Evolutionary conservation across 1,140 invertebrate genomes (phyloP), one percentile per base, ranked within the genome.

Genomic region (Acromyrmex echinatior): DNA sequence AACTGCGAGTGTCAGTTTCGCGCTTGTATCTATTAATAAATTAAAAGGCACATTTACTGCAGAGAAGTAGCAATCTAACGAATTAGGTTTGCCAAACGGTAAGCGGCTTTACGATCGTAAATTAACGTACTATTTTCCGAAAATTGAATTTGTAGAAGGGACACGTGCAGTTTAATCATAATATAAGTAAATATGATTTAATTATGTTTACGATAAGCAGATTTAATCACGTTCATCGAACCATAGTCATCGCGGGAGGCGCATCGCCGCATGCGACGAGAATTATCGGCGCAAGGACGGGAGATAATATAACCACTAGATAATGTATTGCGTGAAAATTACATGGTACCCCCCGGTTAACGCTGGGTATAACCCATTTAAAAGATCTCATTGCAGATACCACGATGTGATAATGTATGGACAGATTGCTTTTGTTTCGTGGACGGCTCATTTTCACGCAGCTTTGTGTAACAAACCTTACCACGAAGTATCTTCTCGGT

Each of bases 301-400:
- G 25, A 51, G 80, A 63, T 84, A 84, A 74, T 84, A 76, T 62
- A 73, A 63, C 71, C 56, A 25, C 70, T 74, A 62, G 56, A 76
- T 84, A 76, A 84, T 74, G 70, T 76, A 76, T 62, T 63, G 80
- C 70, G 80, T 76, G 80, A 84, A 84, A 84, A 84, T 84, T 84
- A 84, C 56, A 74, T 51, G 56, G 68, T 74, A 62, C 18, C 56
- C 70, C 49, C 14, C 49, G 25, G 70, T 84, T 74, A 74, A 84
- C 39, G 70, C 56, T 18, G 68, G 39, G 80, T 74, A 28, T 76
- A 51, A 84, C 80, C 80, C 80, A 74, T 84, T 84, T 84, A 74
- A 84, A 84, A 84, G 80, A 84, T 84, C 80, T 84, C 80, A 76
- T 84, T 84, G 85, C 65, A 81, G 85, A 86, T 86, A 86, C 56